Evolutionary conservation across 2,113 vertebrate genomes (phyloP).

Genomic region (Glareola pratincola): DNA sequence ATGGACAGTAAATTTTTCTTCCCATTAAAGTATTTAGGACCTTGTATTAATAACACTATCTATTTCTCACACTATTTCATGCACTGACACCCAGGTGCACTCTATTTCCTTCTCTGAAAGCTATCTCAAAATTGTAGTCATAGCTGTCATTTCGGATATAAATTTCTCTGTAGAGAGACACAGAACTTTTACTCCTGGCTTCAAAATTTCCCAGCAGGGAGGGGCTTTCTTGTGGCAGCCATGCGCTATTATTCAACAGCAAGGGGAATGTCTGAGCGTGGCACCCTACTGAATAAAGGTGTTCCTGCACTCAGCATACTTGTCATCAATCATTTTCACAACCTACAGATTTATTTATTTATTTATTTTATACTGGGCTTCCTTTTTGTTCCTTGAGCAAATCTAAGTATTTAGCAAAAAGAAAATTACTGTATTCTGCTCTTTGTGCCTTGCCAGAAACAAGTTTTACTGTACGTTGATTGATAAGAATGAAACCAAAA

Average conservation of each 20-base stretch:
- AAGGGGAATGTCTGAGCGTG: not conserved
- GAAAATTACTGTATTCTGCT: not conserved
- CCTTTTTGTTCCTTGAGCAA: not conserved
- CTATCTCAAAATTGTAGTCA: constrained; percentile 48
- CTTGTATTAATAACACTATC: constrained; percentile 35
- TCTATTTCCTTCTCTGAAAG: constrained; percentile 55
- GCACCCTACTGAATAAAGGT: constrained; percentile 13
- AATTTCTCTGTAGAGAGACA: constrained; percentile 2
- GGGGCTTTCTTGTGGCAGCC: not conserved
- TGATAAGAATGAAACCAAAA: not conserved
- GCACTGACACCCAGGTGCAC: constrained; percentile 46
- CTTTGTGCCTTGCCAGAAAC: not conserved
- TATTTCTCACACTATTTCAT: constrained; percentile 26
- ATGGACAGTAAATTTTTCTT: constrained; percentile 1
- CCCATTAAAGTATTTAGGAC: constrained; percentile 48
- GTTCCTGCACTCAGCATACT: not conserved
- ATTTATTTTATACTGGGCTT: not conserved
- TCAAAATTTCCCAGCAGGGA: constrained; percentile 38
- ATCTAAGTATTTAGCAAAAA: not conserved
- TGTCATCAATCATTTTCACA: constrained; percentile 29
- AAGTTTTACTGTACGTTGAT: not conserved
- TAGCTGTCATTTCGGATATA: constrained; percentile 39
- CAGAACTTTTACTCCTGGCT: not conserved
- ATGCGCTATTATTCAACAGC: not conserved
- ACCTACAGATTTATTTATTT: not conserved